These are phyloP conservation scores for Leptinotarsa tumamoca DNA, from an alignment of 2,888 invertebrate genomes.

Conservation along the genomic window DNA sequence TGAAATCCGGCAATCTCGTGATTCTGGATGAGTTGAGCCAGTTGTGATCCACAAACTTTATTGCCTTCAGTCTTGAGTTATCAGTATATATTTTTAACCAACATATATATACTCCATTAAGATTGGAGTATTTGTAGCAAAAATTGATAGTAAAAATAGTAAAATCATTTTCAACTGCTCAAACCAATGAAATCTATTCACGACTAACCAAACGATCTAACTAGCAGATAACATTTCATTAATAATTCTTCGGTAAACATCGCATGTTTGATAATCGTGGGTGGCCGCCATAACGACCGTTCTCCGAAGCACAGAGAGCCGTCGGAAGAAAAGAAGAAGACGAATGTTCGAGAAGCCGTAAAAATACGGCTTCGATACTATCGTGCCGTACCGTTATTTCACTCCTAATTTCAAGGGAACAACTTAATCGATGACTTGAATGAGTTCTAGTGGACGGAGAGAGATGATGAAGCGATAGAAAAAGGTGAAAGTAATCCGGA, in stretches of 20 bases:
- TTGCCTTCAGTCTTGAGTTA: too few relatives aligned
- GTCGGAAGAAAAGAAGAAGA: neutral
- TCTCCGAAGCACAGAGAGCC: neutral
- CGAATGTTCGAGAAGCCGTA: constrained; percentile 14
- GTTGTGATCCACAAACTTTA: too few relatives aligned
- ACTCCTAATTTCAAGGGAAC: constrained; percentile 39
- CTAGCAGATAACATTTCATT: constrained; percentile 12
- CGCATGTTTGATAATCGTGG: constrained; percentile 21
- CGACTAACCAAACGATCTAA: constrained; percentile 1
- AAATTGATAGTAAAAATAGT: too few relatives aligned
- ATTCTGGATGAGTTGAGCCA: too few relatives aligned
- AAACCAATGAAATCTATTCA: neutral
- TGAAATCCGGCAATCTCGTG: too few relatives aligned
- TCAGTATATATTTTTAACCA: too few relatives aligned
- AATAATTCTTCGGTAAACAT: constrained; percentile 21
- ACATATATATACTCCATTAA: too few relatives aligned
- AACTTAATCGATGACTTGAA: constrained; percentile 38
- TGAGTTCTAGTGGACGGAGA: constrained; percentile 31
- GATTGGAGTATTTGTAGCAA: too few relatives aligned
- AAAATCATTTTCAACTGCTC: neutral
- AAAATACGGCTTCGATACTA: constrained; percentile 3
- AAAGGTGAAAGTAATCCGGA: constrained; percentile 10
- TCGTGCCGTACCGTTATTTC: constrained; percentile 25
- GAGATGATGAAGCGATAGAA: constrained; percentile 9
- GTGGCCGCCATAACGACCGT: constrained; percentile 10